Conservation (phyloP, 2,888 invertebrate genomes). For the Glaucopsyche alexis region DNA sequence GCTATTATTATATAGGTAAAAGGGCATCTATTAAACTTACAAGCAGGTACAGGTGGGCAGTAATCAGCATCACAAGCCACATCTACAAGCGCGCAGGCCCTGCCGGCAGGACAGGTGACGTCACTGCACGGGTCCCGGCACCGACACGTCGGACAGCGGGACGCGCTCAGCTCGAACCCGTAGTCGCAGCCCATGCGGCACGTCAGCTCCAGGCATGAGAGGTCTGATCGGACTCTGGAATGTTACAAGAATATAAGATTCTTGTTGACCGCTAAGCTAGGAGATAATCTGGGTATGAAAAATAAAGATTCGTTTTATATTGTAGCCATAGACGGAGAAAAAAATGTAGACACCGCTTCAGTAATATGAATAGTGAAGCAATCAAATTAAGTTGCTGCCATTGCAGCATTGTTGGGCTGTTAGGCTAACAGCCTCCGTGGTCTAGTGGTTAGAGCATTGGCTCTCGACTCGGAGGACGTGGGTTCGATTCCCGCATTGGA, state of each 20-base stretch:
- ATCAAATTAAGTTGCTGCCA: too few relatives aligned
- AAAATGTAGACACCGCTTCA: too few relatives aligned
- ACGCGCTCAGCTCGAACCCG: constrained; percentile 86
- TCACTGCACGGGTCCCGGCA: constrained; percentile 90
- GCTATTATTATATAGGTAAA: too few relatives aligned
- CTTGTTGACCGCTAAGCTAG: not conserved
- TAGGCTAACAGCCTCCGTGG: too few relatives aligned
- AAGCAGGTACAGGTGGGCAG: constrained; percentile 92
- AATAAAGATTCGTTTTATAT: not conserved
- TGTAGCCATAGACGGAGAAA: too few relatives aligned
- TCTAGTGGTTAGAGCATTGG: too few relatives aligned
- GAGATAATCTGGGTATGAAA: too few relatives aligned
- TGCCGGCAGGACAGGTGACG: constrained; percentile 82
- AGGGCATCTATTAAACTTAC: constrained; percentile 59
- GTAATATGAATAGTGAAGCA: too few relatives aligned
- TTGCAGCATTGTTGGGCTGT: too few relatives aligned
- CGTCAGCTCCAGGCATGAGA: constrained; percentile 85
- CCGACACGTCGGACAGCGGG: constrained; percentile 88
- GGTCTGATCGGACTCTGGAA: constrained; percentile 78
- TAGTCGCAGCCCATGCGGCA: constrained; percentile 92
- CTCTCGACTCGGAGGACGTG: too few relatives aligned
- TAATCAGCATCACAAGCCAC: constrained; percentile 92
- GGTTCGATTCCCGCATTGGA: too few relatives aligned
- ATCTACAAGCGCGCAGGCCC: constrained; percentile 89
- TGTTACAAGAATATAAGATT: not conserved